Evolutionary conservation across 1,140 invertebrate species (phyloP), one percentile per base, ranked within the genome.

Genomic region (Drosophila lini): DNA sequence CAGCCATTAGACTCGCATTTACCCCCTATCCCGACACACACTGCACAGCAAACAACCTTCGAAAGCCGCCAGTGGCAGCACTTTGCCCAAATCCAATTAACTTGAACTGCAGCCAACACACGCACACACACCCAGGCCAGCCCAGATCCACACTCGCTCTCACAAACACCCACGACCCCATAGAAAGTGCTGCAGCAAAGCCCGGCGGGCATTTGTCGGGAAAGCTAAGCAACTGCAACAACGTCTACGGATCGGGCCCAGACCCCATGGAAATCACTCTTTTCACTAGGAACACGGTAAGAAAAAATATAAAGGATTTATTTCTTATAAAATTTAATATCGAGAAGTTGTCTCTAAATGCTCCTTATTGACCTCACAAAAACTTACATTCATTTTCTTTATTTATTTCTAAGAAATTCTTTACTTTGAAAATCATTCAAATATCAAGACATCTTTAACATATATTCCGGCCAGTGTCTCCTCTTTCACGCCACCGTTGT

Each of bases 21-120:
- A 64, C n/a, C 63, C 62, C 60, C 41, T 32, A 41, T 44, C 16
- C 50, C 50, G 16, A 19, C 31, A 52, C 40, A 48, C 41, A 41
- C 45, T 47, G 19, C 31, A 42, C 44, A 7, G 74, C 52, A 47
- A 63, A 64, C 56, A 67, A 42, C 56, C 61, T 86, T 76, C 79
- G 81, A 82, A 82, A 78, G 83, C 52, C 70, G 79, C 78, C 70
- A 48, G 60, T 57, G 67, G 75, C 71, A 88, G 80, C 73, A 83
- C 80, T 86, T 77, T 86, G 84, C 68, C 83, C 71, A 88, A 88
- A 86, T 88, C 83, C 83, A 86, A 86, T 86, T 86, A 86, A 86
- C 83, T 88, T 83, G 84, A 83, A 83, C 76, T 88, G 80, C 80
- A 81, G 22, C 79, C 50, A 63, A 65, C 71, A 76, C 74, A 55